A percentile compares a stretch with the other conserved stretches of the same genome.
These are phyloP conservation scores for Acomys russatus DNA, from an alignment of 2,797 vertebrate species.

Conservation along the genomic window DNA sequence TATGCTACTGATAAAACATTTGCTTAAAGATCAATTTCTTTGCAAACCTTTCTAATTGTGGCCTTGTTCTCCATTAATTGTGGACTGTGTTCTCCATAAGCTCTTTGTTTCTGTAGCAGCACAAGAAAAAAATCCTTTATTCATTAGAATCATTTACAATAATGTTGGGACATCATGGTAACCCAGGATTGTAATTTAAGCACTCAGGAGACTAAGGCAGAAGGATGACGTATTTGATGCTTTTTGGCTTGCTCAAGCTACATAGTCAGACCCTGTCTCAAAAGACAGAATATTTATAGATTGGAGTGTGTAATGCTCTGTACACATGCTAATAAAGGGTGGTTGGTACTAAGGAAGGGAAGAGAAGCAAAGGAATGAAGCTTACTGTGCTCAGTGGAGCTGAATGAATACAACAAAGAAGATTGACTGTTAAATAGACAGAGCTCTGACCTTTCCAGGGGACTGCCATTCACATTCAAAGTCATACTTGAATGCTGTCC, in stretches of 20 bases:
- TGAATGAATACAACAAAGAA: slow-evolving; percentile 42
- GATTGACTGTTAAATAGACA: slow-evolving; percentile 18
- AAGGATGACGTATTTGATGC: neutral
- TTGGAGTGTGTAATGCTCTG: neutral
- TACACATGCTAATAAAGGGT: neutral
- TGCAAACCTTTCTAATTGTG: neutral
- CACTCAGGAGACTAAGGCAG: neutral
- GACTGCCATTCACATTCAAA: slow-evolving; percentile 59
- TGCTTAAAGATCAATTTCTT: neutral
- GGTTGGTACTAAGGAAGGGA: neutral
- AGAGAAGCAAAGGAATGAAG: slow-evolving; percentile 40
- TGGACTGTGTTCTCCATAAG: neutral
- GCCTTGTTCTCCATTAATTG: neutral
- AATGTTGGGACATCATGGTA: neutral
- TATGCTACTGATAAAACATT: neutral
- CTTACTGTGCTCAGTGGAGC: slow-evolving; percentile 22
- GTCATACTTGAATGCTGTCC: neutral
- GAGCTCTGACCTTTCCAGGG: slow-evolving; percentile 69
- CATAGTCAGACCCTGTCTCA: neutral
- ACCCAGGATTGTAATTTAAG: neutral
- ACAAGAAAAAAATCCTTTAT: neutral
- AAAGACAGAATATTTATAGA: neutral
- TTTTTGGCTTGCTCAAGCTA: neutral
- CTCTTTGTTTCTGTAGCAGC: neutral
- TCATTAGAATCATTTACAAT: neutral